Conservation (phyloP, 2,888 invertebrate genomes). For the Xestia ashworthii region DNA sequence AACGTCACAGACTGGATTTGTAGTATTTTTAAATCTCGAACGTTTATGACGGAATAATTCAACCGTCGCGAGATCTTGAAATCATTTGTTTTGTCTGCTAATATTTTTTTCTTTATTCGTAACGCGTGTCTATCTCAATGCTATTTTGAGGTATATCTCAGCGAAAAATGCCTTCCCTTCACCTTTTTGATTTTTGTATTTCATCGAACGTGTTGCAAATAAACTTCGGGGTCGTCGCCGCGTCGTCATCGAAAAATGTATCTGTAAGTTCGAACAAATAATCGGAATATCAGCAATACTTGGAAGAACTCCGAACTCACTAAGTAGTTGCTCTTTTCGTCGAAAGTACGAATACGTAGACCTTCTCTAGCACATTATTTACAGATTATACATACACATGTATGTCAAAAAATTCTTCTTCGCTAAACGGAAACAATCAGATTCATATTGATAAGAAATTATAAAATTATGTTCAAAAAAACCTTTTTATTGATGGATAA, state of each 20-base stretch:
- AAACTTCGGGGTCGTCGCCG: constrained; percentile 42
- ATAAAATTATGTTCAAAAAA: not conserved
- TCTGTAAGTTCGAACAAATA: constrained; percentile 44
- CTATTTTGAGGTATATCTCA: not conserved
- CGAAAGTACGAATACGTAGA: not conserved
- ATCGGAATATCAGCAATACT: constrained; percentile 54
- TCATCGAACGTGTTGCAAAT: constrained; percentile 11
- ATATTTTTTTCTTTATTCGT: not conserved
- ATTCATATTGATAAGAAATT: not conserved
- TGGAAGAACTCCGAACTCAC: constrained; percentile 32
- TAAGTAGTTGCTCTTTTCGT: constrained; percentile 44
- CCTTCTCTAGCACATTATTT: not conserved
- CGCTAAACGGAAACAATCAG: too few species aligned
- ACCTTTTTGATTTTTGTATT: constrained; percentile 22
- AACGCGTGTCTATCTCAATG: not conserved
- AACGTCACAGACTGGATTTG: constrained; percentile 31
- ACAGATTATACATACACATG: too few species aligned
- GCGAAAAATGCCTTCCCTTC: not conserved
- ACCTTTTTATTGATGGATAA: not conserved
- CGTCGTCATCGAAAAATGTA: constrained; percentile 44
- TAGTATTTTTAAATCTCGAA: constrained; percentile 39
- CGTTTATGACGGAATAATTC: constrained; percentile 36
- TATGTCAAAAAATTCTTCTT: not conserved
- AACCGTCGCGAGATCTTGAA: not conserved
- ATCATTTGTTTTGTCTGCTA: constrained; percentile 31